These are phyloP conservation scores for Orchesella cincta DNA, from an alignment of 1,140 invertebrate species.

Conservation along the genomic window DNA sequence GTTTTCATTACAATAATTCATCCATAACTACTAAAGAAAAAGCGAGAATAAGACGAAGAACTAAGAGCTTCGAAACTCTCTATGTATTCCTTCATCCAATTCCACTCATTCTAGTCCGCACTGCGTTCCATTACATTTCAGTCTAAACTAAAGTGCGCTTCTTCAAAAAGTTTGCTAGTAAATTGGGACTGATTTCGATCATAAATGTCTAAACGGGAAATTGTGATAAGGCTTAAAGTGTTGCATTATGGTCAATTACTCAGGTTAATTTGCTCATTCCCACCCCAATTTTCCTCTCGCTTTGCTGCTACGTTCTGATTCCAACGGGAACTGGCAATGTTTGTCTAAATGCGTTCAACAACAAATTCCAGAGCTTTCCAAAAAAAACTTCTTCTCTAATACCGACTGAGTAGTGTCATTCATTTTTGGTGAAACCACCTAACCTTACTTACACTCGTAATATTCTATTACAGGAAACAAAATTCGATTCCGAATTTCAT, in stretches of 20 bases:
- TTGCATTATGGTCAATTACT: conserved; percentile 27
- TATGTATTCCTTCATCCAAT: background rate
- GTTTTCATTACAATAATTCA: conserved; percentile 17
- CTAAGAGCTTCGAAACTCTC: too few relatives aligned
- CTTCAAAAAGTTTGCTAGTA: conserved; percentile 21
- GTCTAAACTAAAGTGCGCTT: background rate
- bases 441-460: too few relatives aligned
- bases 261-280: conserved; percentile 27
- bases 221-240: conserved; percentile 17
- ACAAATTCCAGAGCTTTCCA: too few relatives aligned
- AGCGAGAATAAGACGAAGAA: too few relatives aligned
- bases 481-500: too few relatives aligned
- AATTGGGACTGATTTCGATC: conserved; percentile 23
- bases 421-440: too few relatives aligned
- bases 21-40: too few relatives aligned
- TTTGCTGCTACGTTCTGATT: background rate
- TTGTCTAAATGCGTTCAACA: too few relatives aligned
- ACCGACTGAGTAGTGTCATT: too few relatives aligned
- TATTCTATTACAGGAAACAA: too few relatives aligned
- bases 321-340: background rate
- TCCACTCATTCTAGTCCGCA: too few relatives aligned
- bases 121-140: background rate
- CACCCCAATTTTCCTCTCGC: conserved; percentile 13
- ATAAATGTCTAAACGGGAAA: conserved; percentile 24
- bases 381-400: too few relatives aligned